Evolutionary conservation across 2,797 vertebrate species (phyloP).

Genomic region (Anolis apletophallus): DNA sequence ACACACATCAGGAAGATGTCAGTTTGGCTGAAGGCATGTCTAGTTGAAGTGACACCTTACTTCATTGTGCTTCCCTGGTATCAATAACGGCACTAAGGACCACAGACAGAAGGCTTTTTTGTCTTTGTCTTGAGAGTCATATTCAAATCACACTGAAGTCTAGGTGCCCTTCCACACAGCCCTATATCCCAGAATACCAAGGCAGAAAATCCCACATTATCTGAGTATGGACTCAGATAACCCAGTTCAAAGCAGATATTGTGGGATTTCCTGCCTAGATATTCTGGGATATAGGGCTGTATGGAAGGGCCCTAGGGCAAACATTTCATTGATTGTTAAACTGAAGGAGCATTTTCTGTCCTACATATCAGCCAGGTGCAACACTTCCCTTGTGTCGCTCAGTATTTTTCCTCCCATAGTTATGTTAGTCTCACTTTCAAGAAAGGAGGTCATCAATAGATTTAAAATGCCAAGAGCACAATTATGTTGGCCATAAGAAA

Average conservation of each 20-base stretch:
- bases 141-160: neutral
- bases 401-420: neutral
- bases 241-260: no score
- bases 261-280: no score
- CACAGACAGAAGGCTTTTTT: neutral
- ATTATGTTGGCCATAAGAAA: neutral
- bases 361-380: neutral
- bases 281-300: no score
- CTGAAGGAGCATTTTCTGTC: neutral
- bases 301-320: no score
- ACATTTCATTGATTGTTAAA: neutral
- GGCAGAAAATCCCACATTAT: no score
- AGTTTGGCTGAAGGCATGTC: neutral
- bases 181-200: no score
- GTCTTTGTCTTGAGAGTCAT: neutral
- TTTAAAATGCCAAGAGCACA: neutral
- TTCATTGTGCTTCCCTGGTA: neutral
- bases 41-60: neutral
- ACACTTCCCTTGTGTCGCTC: neutral
- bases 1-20: neutral
- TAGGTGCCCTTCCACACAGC: neutral
- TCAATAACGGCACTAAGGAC: neutral
- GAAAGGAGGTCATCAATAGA: neutral
- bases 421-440: neutral
- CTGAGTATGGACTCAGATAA: no score